Evolutionary conservation across 2,797 vertebrate species (phyloP), one percentile per base, ranked within the genome.

Genomic region (Melanotaenia maccullochi): DNA sequence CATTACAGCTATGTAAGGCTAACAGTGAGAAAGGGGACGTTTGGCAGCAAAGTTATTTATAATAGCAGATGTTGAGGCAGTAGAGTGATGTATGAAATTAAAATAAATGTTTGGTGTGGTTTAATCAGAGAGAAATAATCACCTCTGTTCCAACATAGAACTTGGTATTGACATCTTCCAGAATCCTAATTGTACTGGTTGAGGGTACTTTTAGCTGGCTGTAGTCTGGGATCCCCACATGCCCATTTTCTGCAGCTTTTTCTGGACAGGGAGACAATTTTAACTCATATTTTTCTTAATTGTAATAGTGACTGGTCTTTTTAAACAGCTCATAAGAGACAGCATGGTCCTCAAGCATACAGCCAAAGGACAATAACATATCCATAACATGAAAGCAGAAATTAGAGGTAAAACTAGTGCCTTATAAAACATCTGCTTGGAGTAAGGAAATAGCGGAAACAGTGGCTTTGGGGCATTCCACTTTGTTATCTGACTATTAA

Each of bases 121-220:
- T 58, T 71, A 42, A 22, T n/a, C 24, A 51, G 13, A 22, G 9
- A 18, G 9, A 47, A 56, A 22, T 62, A 12, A 71, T 79, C 89
- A 98, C 97, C 94, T 97, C 95, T 20, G 96, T 99, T 83, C 96
- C 97, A 54, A 94, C 82, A 32, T 93, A 97, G 69, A 98, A 92
- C 65, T 87, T 92, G 0, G 94, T 96, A 78, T 93, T 95, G 89
- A 97, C 87, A 42, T 92, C 91, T 0, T 95, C 84, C 68, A 96
- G 85, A 0, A 71, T 20, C 57, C 81, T 89, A 47, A 93, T 83
- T 2, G 87, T 78, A 85, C 93, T 94, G 59, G 70, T 81, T 14
- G 94, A 88, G 0, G 90, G 89, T 18, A 58, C n/a, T 20, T 81
- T 88, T 76, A 95, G 92, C 35, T 89, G 87, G 11, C 84, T 87